phyloP scores from a whole-genome alignment of 53 echinoderm and acorn worm species.

The Antedon mediterranea region DNA sequence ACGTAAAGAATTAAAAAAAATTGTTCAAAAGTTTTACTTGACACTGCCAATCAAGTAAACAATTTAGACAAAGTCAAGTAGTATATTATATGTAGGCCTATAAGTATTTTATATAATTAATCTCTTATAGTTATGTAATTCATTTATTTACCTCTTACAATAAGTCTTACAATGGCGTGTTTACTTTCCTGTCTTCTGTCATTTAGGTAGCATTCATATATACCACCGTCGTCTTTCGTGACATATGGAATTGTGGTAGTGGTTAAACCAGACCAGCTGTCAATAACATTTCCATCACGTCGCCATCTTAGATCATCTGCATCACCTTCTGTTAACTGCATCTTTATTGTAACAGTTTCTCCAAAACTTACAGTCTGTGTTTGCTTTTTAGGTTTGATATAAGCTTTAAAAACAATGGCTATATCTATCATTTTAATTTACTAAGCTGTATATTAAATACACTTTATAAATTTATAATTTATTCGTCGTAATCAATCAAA shows the following conservation, averaged over 20 bases:
- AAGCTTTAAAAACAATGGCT: conserved; percentile 17
- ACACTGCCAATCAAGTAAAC: too few species aligned
- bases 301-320: neutral
- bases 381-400: conserved; percentile 11
- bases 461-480: too few species aligned
- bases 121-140: too few species aligned
- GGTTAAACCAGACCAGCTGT: neutral
- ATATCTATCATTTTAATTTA: too few species aligned
- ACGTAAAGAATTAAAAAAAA: too few species aligned
- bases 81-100: too few species aligned
- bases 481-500: too few species aligned
- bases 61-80: too few species aligned
- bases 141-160: conserved; percentile 22
- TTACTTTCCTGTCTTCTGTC: neutral
- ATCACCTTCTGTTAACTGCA: neutral
- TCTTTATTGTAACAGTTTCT: conserved; percentile 10
- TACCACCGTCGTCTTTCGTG: conserved; percentile 6
- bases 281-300: neutral
- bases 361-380: conserved; percentile 18
- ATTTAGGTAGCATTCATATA: conserved; percentile 22
- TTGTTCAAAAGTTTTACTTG: too few species aligned
- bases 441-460: too few species aligned
- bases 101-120: too few species aligned
- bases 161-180: conserved; percentile 32
- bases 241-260: neutral